Evolutionary conservation across 2,113 vertebrate genomes (phyloP), one percentile per base, ranked within the genome.

Genomic region (Aleadryas rufinucha): DNA sequence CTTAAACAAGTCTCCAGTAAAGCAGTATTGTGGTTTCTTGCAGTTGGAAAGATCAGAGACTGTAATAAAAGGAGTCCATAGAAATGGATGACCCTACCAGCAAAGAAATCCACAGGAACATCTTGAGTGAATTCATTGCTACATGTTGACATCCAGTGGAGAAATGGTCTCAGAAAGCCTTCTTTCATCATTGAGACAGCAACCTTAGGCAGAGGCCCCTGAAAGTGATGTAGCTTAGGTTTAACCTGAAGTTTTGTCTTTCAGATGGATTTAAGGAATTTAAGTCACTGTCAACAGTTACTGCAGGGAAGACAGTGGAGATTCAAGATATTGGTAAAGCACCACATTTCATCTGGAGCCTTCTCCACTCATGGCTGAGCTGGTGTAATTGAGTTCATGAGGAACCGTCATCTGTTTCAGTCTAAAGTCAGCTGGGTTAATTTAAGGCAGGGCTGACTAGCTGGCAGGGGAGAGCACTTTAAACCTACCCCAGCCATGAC

Each of bases 401-500:
- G 71, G 78, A 60, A 39, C 63, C 78, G 70, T 96, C 90, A 83
- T 95, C 94, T 95, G 82, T 90, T 96, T 83, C 83, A 61, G 78
- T 9, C 88, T 57, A 17, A 90, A 93, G 83, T 82, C 92, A 87
- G 70, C 92, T 72, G 82, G 82, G 82, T 96, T 97, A 94, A 93
- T 97, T 93, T 88, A 96, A 92, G 83, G 66, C 90, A 97, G 94
- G 82, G 79, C 94, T 93, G 90, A 76, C 61, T 90, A 41, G 74
- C 85, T 95, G 94, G 78, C 87, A 69, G 78, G n/a, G 41, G 85
- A 95, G 90, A 90, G 42, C 50, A 4, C 88, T 94, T 87, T 78
- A 88, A 95, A 90, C 75, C 54, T 53, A 77, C 26, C 90, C 95
- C 90, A 95, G 88, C 75, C 79, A 33, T 77, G 37, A 6, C 88